These are phyloP conservation scores for Pelodiscus sinensis DNA, from an alignment of 2,113 vertebrate species.

Conservation along the genomic window DNA sequence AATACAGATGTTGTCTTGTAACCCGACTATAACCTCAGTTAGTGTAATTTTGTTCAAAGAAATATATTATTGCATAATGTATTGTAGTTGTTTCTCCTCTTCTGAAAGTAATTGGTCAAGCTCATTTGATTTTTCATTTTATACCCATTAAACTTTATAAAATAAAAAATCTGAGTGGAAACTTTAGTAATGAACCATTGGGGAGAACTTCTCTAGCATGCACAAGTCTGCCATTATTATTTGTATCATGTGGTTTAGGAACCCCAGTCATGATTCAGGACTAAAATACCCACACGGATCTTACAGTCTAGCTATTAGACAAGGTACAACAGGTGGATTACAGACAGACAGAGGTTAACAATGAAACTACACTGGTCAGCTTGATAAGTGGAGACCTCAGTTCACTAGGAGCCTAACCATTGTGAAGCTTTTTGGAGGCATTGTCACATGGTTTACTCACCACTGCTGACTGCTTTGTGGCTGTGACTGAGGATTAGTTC, in stretches of 20 bases:
- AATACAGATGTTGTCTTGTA: slow-evolving; percentile 48
- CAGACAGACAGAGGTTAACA: neutral
- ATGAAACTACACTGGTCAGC: neutral
- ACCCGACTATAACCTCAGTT: neutral
- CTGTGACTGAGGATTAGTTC: neutral
- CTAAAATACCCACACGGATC: neutral
- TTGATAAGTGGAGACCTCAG: neutral
- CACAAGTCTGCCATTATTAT: neutral
- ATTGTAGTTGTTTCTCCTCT: neutral
- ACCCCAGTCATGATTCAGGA: neutral
- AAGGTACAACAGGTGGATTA: neutral
- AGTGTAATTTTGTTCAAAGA: neutral
- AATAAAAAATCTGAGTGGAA: rapidly evolving
- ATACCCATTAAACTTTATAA: neutral
- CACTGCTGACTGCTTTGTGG: neutral
- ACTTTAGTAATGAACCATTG: neutral
- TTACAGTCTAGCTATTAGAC: neutral
- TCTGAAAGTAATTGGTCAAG: neutral
- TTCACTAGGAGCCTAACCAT: neutral
- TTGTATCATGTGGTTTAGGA: neutral
- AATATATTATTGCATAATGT: neutral
- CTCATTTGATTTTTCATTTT: neutral
- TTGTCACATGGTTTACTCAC: neutral
- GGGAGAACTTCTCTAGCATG: neutral
- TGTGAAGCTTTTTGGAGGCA: neutral